Percentiles rank a stretch among this genome's conserved stretches.
Evolutionary conservation across 2,113 vertebrate species (phyloP).

Genomic region (Thermophis baileyi): DNA sequence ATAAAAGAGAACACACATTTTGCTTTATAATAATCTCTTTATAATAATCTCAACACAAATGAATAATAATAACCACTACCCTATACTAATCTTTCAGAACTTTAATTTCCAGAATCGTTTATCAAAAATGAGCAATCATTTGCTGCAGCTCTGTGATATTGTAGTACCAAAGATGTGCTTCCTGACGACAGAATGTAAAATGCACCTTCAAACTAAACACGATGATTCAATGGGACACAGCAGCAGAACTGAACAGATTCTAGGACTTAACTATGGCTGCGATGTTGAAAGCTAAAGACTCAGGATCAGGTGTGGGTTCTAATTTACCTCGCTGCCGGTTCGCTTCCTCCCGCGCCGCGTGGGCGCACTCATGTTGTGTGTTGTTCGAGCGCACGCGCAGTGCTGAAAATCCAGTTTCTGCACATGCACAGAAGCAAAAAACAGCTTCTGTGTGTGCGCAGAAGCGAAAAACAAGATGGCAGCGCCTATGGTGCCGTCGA

Average conservation of each 20-base stretch:
- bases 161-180: background rate
- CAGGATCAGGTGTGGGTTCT: too few species aligned
- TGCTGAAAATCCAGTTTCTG: too few species aligned
- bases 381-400: too few species aligned
- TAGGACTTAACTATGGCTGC: background rate
- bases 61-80: background rate
- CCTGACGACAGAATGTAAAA: background rate
- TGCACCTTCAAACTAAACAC: background rate
- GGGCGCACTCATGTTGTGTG: too few species aligned
- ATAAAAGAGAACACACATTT: background rate
- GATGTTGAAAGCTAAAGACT: background rate
- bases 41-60: background rate
- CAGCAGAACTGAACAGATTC: background rate
- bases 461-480: too few species aligned
- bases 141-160: background rate
- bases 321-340: too few species aligned
- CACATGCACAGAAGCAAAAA: too few species aligned
- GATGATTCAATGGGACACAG: background rate
- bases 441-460: too few species aligned
- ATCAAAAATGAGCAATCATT: background rate
- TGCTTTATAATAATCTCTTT: constrained; percentile 2
- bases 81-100: background rate
- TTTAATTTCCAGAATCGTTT: background rate
- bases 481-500: too few species aligned
- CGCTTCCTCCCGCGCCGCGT: too few species aligned